Evolutionary conservation across 2,113 vertebrate species (phyloP), one percentile per base, ranked within the genome.

Genomic region (Nothoprocta perdicaria): DNA sequence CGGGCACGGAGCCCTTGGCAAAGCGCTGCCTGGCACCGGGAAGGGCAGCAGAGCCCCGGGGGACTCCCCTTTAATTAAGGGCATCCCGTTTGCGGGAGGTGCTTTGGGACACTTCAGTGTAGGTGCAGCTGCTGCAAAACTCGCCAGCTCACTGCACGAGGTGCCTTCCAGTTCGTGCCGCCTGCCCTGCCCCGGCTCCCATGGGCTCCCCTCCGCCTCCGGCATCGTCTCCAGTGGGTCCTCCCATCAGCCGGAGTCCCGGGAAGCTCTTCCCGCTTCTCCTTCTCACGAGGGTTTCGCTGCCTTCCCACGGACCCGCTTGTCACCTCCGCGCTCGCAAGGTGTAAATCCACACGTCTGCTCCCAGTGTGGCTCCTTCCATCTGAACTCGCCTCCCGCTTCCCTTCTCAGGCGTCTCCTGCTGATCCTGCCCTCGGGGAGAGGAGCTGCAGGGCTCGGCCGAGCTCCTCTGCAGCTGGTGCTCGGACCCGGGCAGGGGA

Each of bases 61-160:
- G n/a, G 92, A 91, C 84, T 85, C 91, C 65, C 63, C 92, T 93
- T 92, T 96, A 95, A 94, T 95, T 96, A 95, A 92, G 95, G 87
- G 14, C 94, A 89, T 45, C 76, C 87, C 74, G 74, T 93, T 89
- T 92, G 87, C 77, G 66, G 90, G 80, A 94, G 85, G 80, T 95
- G 94, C 92, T 96, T 96, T 96, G 93, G 89, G 94, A 87, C 89
- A 29, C 48, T 85, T 92, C 94, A 86, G 89, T 86, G 89, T 92
- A 86, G 95, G 75, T 89, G 78, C 76, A 91, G 88, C 80, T 91
- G 73, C 92, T 92, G 91, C 87, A 90, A 89, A 94, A 92, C 63
- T 86, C 89, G 76, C 58, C 67, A 84, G 2, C 0, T 14, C 0
- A 1, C 79, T 38, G 65, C 92, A 7, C 0, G 0, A 4, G 8